A percentile compares a stretch with the other conserved stretches of the same genome.
These are phyloP conservation scores for Petaurus breviceps DNA, from an alignment of 2,113 vertebrate genomes.

Conservation along the genomic window DNA sequence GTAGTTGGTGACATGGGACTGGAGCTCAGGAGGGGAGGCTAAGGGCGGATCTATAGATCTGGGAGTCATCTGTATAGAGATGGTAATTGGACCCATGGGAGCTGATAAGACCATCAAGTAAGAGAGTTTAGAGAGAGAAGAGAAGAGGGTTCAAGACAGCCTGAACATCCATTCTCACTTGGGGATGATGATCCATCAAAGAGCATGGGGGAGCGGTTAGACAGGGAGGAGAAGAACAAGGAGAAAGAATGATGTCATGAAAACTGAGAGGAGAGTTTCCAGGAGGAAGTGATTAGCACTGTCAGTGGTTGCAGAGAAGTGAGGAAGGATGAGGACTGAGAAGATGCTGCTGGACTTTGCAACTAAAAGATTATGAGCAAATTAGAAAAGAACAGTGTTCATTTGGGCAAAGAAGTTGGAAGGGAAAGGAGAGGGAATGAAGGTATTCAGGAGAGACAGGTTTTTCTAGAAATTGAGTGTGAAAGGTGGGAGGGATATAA, in stretches of 20 bases:
- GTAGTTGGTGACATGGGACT: neutral
- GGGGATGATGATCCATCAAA: neutral
- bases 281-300: neutral
- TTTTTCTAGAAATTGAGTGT: neutral
- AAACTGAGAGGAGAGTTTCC: neutral
- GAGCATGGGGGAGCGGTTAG: neutral
- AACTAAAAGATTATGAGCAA: neutral
- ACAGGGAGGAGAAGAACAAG: neutral
- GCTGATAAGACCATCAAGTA: neutral
- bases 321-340: neutral
- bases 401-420: neutral
- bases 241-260: neutral
- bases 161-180: neutral
- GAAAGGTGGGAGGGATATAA: neutral
- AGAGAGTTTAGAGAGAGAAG: neutral
- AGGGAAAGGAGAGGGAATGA: neutral
- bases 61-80: neutral
- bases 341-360: neutral
- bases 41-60: neutral
- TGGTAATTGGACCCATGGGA: neutral
- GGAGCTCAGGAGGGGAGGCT: neutral
- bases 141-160: neutral
- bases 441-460: neutral
- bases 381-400: neutral
- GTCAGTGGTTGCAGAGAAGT: neutral